A percentile compares a stretch with the other conserved stretches of the same genome.
Conservation (phyloP, 2,113 vertebrate genomes). For the Todiramphus saurophagus region DNA sequence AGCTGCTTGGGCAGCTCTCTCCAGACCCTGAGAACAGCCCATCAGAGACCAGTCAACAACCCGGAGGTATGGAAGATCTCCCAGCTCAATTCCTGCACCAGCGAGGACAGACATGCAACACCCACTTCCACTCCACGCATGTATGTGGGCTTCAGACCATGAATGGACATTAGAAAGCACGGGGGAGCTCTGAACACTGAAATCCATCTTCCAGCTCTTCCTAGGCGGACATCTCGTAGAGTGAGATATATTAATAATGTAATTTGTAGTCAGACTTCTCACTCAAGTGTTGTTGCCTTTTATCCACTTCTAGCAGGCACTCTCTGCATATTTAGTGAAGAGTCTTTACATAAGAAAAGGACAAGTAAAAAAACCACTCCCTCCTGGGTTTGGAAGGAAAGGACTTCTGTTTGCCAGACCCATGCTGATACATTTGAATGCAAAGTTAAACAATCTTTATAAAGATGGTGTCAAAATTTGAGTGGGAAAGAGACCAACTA, state of each 20-base stretch:
- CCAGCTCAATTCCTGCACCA: not conserved
- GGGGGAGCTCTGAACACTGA: not conserved
- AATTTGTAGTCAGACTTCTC: not conserved
- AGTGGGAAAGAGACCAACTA: not conserved
- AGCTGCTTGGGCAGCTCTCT: not conserved
- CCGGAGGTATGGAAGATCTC: not conserved
- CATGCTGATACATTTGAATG: not conserved
- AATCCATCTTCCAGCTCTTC: not conserved
- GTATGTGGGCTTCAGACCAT: not conserved
- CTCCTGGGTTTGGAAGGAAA: not conserved
- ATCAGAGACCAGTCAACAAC: not conserved
- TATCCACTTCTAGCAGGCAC: not conserved
- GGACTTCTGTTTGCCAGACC: not conserved
- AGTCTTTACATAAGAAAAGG: constrained; percentile 16
- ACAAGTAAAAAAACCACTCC: not conserved
- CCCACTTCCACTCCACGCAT: not conserved
- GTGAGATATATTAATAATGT: not conserved
- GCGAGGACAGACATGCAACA: not conserved
- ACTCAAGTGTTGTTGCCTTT: not conserved
- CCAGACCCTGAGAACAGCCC: not conserved
- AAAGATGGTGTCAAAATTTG: not conserved
- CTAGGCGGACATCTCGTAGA: not conserved
- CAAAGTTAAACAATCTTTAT: constrained; percentile 1
- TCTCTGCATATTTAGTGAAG: not conserved
- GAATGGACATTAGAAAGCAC: not conserved